phyloP scores from a whole-genome alignment of 2,797 vertebrate genomes.

The Ficedula albicollis region DNA sequence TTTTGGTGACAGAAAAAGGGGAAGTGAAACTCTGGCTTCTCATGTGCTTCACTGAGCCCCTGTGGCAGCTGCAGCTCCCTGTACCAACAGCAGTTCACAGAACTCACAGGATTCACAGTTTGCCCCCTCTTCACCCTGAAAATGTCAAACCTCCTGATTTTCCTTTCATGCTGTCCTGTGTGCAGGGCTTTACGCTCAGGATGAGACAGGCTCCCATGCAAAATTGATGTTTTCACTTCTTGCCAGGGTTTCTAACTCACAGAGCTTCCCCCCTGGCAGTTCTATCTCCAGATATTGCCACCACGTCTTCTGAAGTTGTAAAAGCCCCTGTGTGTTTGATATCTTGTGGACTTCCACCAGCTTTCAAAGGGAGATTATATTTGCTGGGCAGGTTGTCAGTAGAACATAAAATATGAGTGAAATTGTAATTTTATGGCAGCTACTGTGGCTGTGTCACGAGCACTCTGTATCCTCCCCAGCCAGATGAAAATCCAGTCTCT shows the following conservation, averaged over 20 bases:
- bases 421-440: slow-evolving; percentile 1
- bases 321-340: slow-evolving; percentile 23
- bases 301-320: not conserved
- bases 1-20: not conserved
- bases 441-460: not conserved
- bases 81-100: not conserved
- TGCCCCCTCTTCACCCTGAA: not conserved
- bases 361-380: slow-evolving; percentile 50
- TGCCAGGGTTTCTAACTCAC: not conserved
- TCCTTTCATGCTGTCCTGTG: not conserved
- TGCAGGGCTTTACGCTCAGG: not conserved
- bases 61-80: not conserved
- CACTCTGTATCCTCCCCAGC: not conserved
- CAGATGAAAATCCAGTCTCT: not conserved
- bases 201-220: not conserved
- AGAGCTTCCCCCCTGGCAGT: slow-evolving; percentile 23
- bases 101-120: not conserved
- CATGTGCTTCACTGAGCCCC: not conserved
- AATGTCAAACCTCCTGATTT: not conserved
- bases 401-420: slow-evolving; percentile 24
- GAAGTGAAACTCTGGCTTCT: not conserved
- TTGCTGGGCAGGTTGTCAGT: not conserved
- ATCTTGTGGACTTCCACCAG: not conserved
- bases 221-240: slow-evolving; percentile 24
- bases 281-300: not conserved